Evolutionary conservation across 2,797 vertebrate genomes (phyloP).

Genomic region (Scomberomorus guttatus): DNA sequence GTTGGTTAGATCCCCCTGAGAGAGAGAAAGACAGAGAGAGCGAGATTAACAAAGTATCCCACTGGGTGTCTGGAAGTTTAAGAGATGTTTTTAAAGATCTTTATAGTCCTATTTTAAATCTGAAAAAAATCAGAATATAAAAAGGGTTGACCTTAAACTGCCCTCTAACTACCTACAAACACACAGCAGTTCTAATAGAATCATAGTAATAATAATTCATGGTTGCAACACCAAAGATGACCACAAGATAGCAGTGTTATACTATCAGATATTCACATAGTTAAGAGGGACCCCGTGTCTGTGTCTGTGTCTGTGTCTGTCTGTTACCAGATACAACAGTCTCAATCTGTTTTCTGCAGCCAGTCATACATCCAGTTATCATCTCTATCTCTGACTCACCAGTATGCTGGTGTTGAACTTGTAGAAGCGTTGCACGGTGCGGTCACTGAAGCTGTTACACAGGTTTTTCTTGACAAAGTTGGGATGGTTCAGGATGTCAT

Average conservation of each 20-base stretch:
- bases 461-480: conserved; percentile 98
- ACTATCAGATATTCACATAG: conserved; percentile 6
- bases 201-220: neutral
- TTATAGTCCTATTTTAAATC: neutral
- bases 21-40: neutral
- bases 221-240: neutral
- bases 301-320: neutral
- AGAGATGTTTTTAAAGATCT: neutral
- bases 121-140: neutral
- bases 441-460: conserved; percentile 99
- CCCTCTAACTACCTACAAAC: neutral
- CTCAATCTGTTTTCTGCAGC: neutral
- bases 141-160: neutral
- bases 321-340: neutral
- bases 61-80: neutral
- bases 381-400: conserved; percentile 55
- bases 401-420: conserved; percentile 97
- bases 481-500: conserved; percentile 98
- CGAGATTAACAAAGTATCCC: neutral
- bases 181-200: neutral
- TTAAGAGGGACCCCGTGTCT: no score
- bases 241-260: conserved; percentile 70
- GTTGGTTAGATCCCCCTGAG: conserved; percentile 96
- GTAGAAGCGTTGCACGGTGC: conserved; percentile 98
- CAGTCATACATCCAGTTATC: neutral